phyloP scores from a whole-genome alignment of 2,888 invertebrate genomes.

The Argyresthia albistria region DNA sequence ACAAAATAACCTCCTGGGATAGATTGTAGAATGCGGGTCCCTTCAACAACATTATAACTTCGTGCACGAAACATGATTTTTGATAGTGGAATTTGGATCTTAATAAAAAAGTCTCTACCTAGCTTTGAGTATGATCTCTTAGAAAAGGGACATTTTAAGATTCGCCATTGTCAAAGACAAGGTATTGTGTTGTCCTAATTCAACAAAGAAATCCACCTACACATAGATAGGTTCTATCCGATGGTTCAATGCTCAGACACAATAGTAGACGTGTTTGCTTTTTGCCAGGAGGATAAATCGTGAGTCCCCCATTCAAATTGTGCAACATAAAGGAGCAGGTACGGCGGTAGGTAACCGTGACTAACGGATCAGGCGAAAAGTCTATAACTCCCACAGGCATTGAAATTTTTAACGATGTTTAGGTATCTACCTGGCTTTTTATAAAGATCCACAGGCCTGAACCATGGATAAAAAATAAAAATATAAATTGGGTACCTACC shows the following conservation, averaged over 20 bases:
- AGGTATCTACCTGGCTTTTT: constrained; percentile 26
- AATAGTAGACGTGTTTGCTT: constrained; percentile 56
- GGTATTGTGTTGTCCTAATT: constrained; percentile 52
- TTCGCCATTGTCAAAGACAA: constrained; percentile 45
- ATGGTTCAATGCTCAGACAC: constrained; percentile 60
- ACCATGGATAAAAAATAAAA: neutral
- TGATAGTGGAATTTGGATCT: constrained; percentile 17
- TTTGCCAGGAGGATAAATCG: constrained; percentile 48
- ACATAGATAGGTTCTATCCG: constrained; percentile 50
- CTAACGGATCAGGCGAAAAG: constrained; percentile 36
- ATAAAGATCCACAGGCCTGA: constrained; percentile 5
- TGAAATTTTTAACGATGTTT: constrained; percentile 7
- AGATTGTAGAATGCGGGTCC: constrained; percentile 49
- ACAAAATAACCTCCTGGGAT: constrained; percentile 21
- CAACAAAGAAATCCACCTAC: constrained; percentile 37
- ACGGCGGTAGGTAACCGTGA: constrained; percentile 54
- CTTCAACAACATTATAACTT: constrained; percentile 13
- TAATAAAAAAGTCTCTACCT: constrained; percentile 35
- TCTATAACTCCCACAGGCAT: constrained; percentile 14
- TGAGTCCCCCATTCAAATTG: constrained; percentile 52
- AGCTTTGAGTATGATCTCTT: constrained; percentile 24
- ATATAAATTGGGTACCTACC: neutral
- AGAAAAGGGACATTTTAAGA: constrained; percentile 48
- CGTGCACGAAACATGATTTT: constrained; percentile 24
- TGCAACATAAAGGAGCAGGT: constrained; percentile 55